Evolutionary conservation across 2,888 invertebrate species (phyloP), one percentile per base, ranked within the genome.

Genomic region (Volucella bombylans): DNA sequence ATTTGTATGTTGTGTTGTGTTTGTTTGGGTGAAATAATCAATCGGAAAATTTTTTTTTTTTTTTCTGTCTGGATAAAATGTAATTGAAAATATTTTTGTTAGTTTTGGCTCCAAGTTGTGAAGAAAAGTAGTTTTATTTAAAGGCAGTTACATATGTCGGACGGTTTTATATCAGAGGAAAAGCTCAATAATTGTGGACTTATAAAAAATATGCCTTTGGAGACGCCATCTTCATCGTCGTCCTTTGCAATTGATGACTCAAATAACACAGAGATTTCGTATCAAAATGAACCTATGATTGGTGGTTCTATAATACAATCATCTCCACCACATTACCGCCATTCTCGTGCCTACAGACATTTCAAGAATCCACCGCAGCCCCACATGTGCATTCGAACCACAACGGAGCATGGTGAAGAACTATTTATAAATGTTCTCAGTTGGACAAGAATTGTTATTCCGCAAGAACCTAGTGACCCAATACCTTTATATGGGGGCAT

Each of bases 341-440:
- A 93, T 74, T 94, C 94, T 39, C 91, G 94, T 89, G 94, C 94
- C 82, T 94, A 94, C 90, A 93, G 94, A 71, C 93, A 94, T 88
- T 95, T 95, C 87, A 95, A 95, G 90, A 95, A 95, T 90, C 95
- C 95, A 62, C 95, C 95, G 1, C 95, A 95, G 87, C 95, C 95
- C 11, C 95, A 95, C 91, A 95, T 95, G 95, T 95, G 95, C 90
- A 93, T 95, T 89, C 93, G 93, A 87, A 93, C 94, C 87, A 93
- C 93, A 18, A 91, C 93, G 1, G 93, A 93, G 80, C 86, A 90
- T 31, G 92, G 92, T 14, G 91, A 91, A 77, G 94, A 94, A 88
- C 89, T 94, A 49, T 94, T 92, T 87, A 94, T 95, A 86, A 95
- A 95, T 90, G 95, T 95, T 50, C 90, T 95, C 62, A 95, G 95